Conservation (phyloP, 2,888 invertebrate species). For the Helleia helle region DNA sequence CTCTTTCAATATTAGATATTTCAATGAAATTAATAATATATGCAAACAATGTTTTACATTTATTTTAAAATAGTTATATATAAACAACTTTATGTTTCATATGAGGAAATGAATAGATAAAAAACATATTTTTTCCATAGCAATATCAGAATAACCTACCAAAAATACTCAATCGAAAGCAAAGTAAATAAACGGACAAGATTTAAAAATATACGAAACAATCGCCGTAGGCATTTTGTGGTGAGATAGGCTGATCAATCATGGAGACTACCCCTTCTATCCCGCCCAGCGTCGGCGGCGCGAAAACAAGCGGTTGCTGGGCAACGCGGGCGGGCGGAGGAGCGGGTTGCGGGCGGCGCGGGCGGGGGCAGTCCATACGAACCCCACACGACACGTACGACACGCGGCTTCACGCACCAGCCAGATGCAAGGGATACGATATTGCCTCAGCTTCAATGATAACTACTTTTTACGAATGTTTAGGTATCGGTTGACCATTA, state of each 20-base stretch:
- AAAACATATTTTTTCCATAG: too few species aligned
- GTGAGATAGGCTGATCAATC: slow-evolving; percentile 72
- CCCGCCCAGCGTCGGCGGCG: slow-evolving; percentile 59
- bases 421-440: too few species aligned
- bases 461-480: too few species aligned
- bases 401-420: slow-evolving; percentile 28
- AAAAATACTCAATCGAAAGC: not conserved
- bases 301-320: slow-evolving; percentile 69
- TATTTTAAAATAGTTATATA: too few species aligned
- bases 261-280: slow-evolving; percentile 70
- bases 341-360: slow-evolving; percentile 33
- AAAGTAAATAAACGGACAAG: slow-evolving; percentile 6
- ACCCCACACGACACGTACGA: slow-evolving; percentile 45
- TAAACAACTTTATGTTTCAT: too few species aligned
- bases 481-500: too few species aligned
- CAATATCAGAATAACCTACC: not conserved
- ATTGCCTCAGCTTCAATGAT: too few species aligned
- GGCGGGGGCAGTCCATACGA: slow-evolving; percentile 34
- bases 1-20: too few species aligned
- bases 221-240: slow-evolving; percentile 58
- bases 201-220: slow-evolving; percentile 29
- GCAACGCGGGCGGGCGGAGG: slow-evolving; percentile 49
- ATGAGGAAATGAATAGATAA: too few species aligned
- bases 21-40: too few species aligned
- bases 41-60: too few species aligned